Evolutionary conservation across 2,113 vertebrate species (phyloP), one percentile per base, ranked within the genome.

Genomic region (Megatriorchis doriae): DNA sequence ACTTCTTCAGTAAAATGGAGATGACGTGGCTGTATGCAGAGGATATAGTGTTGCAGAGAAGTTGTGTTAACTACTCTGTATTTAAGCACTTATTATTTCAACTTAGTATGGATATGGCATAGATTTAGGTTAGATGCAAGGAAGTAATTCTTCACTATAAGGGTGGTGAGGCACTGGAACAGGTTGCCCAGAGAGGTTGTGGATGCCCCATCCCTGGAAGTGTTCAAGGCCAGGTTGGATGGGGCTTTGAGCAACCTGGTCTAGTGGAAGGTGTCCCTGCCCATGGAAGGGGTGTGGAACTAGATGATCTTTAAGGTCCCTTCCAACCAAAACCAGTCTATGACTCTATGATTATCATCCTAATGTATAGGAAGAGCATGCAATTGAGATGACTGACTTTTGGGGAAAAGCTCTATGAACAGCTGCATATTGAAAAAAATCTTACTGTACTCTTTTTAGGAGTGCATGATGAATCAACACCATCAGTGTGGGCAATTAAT

Each of bases 281-380:
- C 52, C 27, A 11, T 29, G 16, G 52, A 27, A 53, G 16, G 52
- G 52, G 27, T 3, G 9, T 29, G 15, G 52, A 29, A 17, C 52
- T 53, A 53, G 15, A 29, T 53, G 27, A 53, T 53, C 52, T 29
- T 53, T 53, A 53, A 53, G 16, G 52, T 53, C 27, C 16, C 27
- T 53, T 53, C 52, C 52, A 53, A 53, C 27, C 16, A 10, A 17
- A 53, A 53, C 27, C 27, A 16, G 16, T 53, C 27, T 53, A 53
- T 53, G 52, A 53, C 52, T 53, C 50, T 16, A 27, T 53, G 52
- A 50, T 79, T 67, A n/a, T 85, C 47, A 55, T 50, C 14, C 15
- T 47, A 42, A 43, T 20, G 11, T 12, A 14, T 4, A 7, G 11
- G 16, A 77, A 52, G 34, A 61, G 13, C 27, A 26, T 0, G 0